Evolutionary conservation across 2,797 vertebrate species (phyloP).

Genomic region (Peromyscus aztecus): DNA sequence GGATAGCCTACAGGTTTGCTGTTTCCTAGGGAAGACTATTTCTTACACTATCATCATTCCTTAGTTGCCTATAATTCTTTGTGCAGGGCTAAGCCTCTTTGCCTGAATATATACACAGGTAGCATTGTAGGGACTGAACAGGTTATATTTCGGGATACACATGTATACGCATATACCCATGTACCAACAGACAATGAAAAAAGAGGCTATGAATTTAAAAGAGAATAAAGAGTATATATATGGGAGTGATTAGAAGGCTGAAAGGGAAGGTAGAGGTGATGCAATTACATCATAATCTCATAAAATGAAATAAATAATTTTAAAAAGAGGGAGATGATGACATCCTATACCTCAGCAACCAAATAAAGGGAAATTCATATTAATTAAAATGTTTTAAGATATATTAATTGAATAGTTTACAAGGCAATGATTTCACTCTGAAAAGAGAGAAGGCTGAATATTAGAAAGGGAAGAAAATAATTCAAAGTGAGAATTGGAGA

Average conservation of each 20-base stretch:
- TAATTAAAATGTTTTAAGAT: constrained; percentile 38
- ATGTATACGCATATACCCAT: not conserved
- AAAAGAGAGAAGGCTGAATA: not conserved
- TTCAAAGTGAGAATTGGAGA: not conserved
- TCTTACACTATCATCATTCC: not conserved
- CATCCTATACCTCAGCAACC: not conserved
- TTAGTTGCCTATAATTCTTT: not conserved
- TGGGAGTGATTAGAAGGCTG: too few relatives aligned
- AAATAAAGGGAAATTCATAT: not conserved
- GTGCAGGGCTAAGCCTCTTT: not conserved
- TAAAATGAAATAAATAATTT: not conserved
- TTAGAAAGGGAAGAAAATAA: not conserved
- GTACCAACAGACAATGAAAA: too few relatives aligned
- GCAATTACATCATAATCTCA: not conserved
- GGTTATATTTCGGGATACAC: not conserved
- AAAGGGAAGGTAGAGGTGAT: not conserved
- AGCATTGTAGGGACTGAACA: not conserved
- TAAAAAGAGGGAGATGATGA: not conserved
- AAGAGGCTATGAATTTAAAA: too few relatives aligned
- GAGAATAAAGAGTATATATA: too few relatives aligned
- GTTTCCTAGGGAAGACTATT: not conserved
- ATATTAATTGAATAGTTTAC: constrained; percentile 37
- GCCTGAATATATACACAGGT: not conserved
- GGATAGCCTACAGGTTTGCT: not conserved
- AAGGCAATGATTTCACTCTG: not conserved